Conservation (phyloP, 30 jellyfish, hydroid and myxozoan genomes). For the Catostylus mosaicus region DNA sequence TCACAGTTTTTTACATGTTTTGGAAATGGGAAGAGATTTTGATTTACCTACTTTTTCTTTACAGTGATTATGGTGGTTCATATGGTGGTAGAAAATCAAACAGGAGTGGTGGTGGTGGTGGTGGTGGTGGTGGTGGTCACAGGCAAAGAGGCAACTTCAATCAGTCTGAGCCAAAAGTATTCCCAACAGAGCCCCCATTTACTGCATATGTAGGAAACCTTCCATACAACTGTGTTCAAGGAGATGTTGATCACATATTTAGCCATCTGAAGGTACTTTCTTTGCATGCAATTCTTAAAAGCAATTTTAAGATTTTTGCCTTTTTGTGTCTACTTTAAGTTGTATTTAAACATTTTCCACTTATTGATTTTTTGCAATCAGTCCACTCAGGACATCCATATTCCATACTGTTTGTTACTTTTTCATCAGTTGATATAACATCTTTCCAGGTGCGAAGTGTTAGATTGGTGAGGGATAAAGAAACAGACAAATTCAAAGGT, state of each 20-base stretch:
- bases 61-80: conserved; percentile 85
- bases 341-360: neutral
- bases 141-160: conserved; percentile 71
- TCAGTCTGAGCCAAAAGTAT: conserved; percentile 33
- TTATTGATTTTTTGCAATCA: neutral
- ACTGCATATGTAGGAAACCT: conserved; percentile 98
- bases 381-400: neutral
- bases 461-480: conserved; percentile 93
- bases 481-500: conserved; percentile 99
- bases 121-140: conserved; percentile 50
- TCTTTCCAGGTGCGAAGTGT: conserved; percentile 83
- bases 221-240: conserved; percentile 97
- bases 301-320: neutral
- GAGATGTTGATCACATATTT: conserved; percentile 97
- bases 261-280: conserved; percentile 79
- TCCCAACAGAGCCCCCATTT: conserved; percentile 93
- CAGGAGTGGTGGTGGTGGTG: conserved; percentile 70
- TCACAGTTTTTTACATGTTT: conserved; percentile 1
- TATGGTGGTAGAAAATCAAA: conserved; percentile 74
- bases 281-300: no score
- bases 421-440: neutral
- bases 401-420: neutral
- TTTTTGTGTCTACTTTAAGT: neutral
- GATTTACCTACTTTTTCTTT: neutral
- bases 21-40: neutral